Evolutionary conservation across 2,797 vertebrate species (phyloP), one percentile per base, ranked within the genome.

Genomic region (Austrolebias charrua): DNA sequence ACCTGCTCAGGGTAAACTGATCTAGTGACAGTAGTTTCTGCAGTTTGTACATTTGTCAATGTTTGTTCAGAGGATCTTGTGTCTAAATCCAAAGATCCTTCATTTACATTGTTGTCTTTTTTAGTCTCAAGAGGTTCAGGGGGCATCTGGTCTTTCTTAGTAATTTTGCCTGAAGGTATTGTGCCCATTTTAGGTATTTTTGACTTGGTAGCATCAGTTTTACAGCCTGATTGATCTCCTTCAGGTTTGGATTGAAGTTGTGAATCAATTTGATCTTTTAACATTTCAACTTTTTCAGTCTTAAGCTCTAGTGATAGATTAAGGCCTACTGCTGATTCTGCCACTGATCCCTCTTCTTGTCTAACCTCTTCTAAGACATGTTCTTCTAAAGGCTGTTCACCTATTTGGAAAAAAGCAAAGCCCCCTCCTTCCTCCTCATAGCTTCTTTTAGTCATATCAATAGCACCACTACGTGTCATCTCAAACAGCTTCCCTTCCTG

Each of bases 401-500:
- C 94, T 74, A 98, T 92, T 84, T 98, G 96, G 81, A 98, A 98
- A 91, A 99, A 99, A 59, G 96, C 96, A 81, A 98, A 96, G 42
- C 90, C 89, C 62, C 74, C 78, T 12, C 78, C 93, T 78, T 99
- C 97, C 75, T 99, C 96, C 43, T 94, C 93, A 61, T 97, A 98
- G 82, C 92, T 96, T 65, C 97, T 94, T 89, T 98, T 99, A 48
- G 96, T 99, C 97, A 99, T 98, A 76, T 99, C 98, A 79, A 99
- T 99, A 20, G 98, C 98, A 57, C 98, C 98, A 66, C 98, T 99
- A 71, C 98, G 91, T 20, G 98, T 99, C 98, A 99, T 99, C 86
- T 99, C 98, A 91, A 99, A 99, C 53, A 99, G 88, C 79, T 99
- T 99, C 59, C 98, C 98, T 79, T 99, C 98, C 83, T 99, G 97